Evolutionary conservation across 2,113 vertebrate genomes (phyloP).

Genomic region (Erythrocebus patas): DNA sequence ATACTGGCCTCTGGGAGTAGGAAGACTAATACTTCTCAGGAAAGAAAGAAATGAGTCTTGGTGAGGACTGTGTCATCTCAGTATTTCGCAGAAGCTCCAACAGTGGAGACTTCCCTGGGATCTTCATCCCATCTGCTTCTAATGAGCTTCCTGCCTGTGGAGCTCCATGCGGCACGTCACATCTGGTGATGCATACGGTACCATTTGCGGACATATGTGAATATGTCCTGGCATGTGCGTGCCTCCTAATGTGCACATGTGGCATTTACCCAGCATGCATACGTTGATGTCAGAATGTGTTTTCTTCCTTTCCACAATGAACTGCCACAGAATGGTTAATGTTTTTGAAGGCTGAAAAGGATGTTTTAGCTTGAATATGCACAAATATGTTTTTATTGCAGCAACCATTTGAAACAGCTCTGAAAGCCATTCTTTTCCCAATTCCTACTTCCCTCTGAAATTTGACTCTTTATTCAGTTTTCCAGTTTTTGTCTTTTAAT

Average conservation of each 20-base stretch:
- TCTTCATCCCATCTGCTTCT: background rate
- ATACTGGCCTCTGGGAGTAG: background rate
- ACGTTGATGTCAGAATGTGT: too few relatives aligned
- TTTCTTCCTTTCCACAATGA: background rate
- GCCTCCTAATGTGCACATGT: too few relatives aligned
- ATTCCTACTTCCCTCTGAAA: background rate
- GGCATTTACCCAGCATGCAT: background rate
- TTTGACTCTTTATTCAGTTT: too few relatives aligned
- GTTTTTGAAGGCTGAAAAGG: background rate
- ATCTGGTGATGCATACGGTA: background rate
- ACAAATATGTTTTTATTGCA: background rate
- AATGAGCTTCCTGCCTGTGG: background rate
- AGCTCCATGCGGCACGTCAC: background rate
- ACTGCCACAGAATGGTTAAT: fast-evolving
- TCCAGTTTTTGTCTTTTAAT: too few relatives aligned
- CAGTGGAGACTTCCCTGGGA: background rate
- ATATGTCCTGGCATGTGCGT: too few relatives aligned
- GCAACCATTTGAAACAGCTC: background rate
- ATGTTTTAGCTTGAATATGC: too few relatives aligned
- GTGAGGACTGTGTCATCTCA: background rate
- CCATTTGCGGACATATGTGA: fast-evolving
- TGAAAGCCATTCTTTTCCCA: background rate
- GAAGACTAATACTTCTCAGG: background rate
- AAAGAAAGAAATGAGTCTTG: background rate
- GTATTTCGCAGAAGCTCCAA: background rate